Evolutionary conservation across 2,888 invertebrate genomes (phyloP), one percentile per base, ranked within the genome.

Genomic region (Polymixis flavicincta): DNA sequence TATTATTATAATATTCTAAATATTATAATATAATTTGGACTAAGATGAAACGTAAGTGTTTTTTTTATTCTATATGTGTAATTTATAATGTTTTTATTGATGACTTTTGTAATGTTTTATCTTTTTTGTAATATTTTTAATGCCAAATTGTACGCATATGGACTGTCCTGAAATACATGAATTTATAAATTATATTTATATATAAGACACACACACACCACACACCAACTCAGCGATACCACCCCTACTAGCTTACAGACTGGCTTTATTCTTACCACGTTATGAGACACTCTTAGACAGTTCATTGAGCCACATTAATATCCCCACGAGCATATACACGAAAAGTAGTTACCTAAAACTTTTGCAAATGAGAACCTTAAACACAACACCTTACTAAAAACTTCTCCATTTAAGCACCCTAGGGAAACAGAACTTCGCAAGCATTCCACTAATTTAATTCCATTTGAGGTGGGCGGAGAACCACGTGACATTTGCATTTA

Each of bases 301-400:
- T 32, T 73, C 68, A 72, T 52, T 69, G 55, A 70, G 14, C 61
- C 11, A 57, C 54, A 68, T 19, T 48, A 42, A 60, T 22, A 76
- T 28, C 66, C 70, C 61, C 25, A 70, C 13, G 54, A 50, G 70
- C n/a, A 28, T 74, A 70, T 69, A 72, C 55, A 60, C 60, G 61
- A 63, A 68, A 60, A 63, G 54, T 60, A 52, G 60, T 76, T 81
- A 37, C 13, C 4, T 37, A 7, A 13, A 82, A 85, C 82, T 81
- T n/a, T 81, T 32, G 14, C 55, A 74, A 77, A 85, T 71, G 71
- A 69, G n/a, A 42, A 72, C 72, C 42, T 63, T 55, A 71, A 68
- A 71, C 74, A 75, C 61, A 71, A 71, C 68, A 77, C 63, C 78
- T 85, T 71, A 74, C 78, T 82, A 72, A 78, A 72, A 83, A 82